Evolutionary conservation across 2,888 invertebrate species (phyloP), one percentile per base, ranked within the genome.

Genomic region (Apotomis capreana): DNA sequence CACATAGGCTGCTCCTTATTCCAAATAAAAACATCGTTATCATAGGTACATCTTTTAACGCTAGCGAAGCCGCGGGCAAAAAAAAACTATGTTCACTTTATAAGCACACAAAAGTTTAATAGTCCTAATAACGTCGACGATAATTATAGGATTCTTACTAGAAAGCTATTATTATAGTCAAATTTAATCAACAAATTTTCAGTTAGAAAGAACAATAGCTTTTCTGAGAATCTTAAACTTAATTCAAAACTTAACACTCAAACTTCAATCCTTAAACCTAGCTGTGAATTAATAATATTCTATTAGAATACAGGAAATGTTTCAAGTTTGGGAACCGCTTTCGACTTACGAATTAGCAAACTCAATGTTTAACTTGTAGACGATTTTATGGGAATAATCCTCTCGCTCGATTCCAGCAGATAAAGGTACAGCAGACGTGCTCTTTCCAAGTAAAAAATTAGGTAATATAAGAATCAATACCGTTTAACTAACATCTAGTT

Each of bases 291-390:
- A n/a, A 57, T 12, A 49, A 6, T n/a, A 51, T 57, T 57, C n/a
- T 61, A 62, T 62, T 57, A 37, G 13, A 26, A 61, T 55, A 61
- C 40, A 67, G 61, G 61, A 68, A 71, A 57, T 44, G 36, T 40
- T 44, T 13, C 5, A 44, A 71, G 61, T 71, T 71, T 71, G 71
- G 36, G 71, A 62, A 68, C 61, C 71, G 13, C 67, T 58, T 62
- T 44, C 67, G 52, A 26, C 57, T 57, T 62, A 51, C 57, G 57
- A 71, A 71, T 71, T 71, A 71, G 67, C 71, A 68, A 68, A 71
- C 67, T 71, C 71, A 71, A 68, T 71, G 71, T 71, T 68, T 71
- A 62, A 71, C 67, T 71, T 68, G 71, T 58, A 67, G 61, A 71
- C 67, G 9, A 71, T 71, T 71, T 71, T 71, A 71, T 71, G 71